Evolutionary conservation across 2,113 vertebrate species (phyloP).

Genomic region (Micronisus gabar): DNA sequence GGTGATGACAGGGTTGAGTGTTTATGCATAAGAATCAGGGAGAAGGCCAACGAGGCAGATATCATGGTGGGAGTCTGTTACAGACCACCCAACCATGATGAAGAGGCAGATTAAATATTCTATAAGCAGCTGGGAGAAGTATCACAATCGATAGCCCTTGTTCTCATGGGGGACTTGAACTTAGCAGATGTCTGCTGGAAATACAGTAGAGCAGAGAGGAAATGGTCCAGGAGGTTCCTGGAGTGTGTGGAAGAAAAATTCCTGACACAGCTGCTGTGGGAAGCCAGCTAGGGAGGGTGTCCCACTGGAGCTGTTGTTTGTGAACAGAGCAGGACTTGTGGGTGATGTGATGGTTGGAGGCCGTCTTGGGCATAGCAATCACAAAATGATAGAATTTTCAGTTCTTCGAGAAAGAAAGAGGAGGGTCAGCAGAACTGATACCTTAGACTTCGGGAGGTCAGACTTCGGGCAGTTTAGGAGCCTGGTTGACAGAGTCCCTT

Average conservation of each 20-base stretch:
- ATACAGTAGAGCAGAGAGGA: too few species aligned
- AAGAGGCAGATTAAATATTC: too few species aligned
- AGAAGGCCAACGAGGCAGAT: not conserved
- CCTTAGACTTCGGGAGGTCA: not conserved
- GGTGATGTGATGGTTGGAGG: not conserved
- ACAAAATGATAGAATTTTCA: not conserved
- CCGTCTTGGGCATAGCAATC: fast-evolving
- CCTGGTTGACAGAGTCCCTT: not conserved
- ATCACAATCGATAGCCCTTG: too few species aligned
- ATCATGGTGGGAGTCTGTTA: not conserved
- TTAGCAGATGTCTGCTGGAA: too few species aligned
- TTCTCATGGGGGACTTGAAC: too few species aligned
- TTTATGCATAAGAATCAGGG: not conserved
- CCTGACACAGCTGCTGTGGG: not conserved
- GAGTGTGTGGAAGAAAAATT: not conserved
- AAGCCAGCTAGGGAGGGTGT: not conserved
- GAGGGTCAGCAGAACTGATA: not conserved
- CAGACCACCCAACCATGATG: too few species aligned
- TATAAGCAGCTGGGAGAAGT: too few species aligned
- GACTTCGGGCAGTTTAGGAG: not conserved
- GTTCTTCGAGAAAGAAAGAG: not conserved
- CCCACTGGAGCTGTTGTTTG: not conserved
- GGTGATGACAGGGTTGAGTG: not conserved
- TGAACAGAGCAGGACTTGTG: not conserved
- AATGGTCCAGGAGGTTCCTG: not conserved